Percentiles rank a stretch among this genome's conserved stretches.
These are phyloP conservation scores for Pachyramphus minor DNA, from an alignment of 2,113 vertebrate genomes.

Conservation along the genomic window DNA sequence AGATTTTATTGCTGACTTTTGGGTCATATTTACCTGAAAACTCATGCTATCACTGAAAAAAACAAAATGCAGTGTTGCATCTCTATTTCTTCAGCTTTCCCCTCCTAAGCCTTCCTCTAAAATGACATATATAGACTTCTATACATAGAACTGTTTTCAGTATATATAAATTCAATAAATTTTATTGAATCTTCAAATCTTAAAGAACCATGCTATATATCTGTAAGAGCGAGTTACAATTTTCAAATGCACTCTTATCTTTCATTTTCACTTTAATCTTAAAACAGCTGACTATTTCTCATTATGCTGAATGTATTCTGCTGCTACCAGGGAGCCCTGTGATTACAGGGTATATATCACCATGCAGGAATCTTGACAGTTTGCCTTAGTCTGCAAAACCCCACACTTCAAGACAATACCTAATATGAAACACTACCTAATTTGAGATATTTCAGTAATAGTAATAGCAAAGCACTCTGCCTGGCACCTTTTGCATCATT, in stretches of 20 bases:
- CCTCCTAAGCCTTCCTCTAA: background rate
- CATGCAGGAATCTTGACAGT: background rate
- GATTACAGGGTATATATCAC: conserved; percentile 11
- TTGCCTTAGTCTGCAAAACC: background rate
- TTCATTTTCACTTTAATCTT: conserved; percentile 6
- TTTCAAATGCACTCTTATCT: background rate
- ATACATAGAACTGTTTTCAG: background rate
- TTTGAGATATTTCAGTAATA: background rate
- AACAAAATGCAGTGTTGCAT: background rate
- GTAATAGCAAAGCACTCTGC: background rate
- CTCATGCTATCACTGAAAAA: background rate
- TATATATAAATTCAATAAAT: background rate
- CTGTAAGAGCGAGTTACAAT: background rate
- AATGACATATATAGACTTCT: background rate
- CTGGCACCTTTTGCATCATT: background rate
- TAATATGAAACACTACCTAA: background rate
- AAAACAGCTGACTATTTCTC: conserved; percentile 5
- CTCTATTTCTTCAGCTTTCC: background rate
- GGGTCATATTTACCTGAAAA: background rate
- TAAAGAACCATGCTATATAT: background rate
- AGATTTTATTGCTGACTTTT: background rate
- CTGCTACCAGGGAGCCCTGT: background rate
- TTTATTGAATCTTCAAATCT: background rate
- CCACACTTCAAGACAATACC: background rate
- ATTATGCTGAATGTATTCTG: background rate